Conservation (phyloP, 2,113 vertebrate species). For the Amblyopsis rosae region DNA sequence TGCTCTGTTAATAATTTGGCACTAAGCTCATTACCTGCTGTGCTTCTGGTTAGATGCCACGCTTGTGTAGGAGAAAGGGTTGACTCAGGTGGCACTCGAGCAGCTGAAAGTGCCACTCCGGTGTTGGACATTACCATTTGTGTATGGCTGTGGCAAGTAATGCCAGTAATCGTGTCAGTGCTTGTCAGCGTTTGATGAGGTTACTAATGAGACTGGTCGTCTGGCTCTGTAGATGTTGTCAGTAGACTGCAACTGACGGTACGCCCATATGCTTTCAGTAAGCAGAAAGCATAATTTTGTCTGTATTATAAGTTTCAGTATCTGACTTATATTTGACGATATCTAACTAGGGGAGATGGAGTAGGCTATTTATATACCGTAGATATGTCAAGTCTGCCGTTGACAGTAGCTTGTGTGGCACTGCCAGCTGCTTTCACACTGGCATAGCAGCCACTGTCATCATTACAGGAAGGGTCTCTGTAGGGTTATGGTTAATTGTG, state of each 20-base stretch:
- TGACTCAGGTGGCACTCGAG: slow-evolving; percentile 30
- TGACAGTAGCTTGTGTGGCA: too few species aligned
- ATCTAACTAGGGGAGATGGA: too few species aligned
- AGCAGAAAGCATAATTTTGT: neutral
- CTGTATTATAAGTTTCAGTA: too few species aligned
- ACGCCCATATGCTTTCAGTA: neutral
- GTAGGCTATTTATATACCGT: too few species aligned
- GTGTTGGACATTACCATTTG: slow-evolving; percentile 33
- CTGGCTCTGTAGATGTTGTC: neutral
- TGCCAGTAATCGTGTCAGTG: slow-evolving; percentile 13
- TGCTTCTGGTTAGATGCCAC: slow-evolving; percentile 42
- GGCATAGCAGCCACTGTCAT: too few species aligned
- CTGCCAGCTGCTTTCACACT: too few species aligned
- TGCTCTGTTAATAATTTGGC: slow-evolving; percentile 57
- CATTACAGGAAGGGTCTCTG: too few species aligned
- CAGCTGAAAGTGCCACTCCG: slow-evolving; percentile 25
- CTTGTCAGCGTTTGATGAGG: slow-evolving; percentile 17
- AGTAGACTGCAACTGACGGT: slow-evolving; percentile 8
- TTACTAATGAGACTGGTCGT: neutral
- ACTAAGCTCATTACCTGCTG: slow-evolving; percentile 57
- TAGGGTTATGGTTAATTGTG: slow-evolving; percentile 6
- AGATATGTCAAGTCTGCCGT: too few species aligned
- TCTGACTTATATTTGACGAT: too few species aligned
- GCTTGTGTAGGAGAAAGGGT: slow-evolving; percentile 35
- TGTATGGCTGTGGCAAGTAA: slow-evolving; percentile 9